Evolutionary conservation across 2,888 invertebrate genomes (phyloP), one percentile per base, ranked within the genome.

Genomic region (Phrixothrix hirtus): DNA sequence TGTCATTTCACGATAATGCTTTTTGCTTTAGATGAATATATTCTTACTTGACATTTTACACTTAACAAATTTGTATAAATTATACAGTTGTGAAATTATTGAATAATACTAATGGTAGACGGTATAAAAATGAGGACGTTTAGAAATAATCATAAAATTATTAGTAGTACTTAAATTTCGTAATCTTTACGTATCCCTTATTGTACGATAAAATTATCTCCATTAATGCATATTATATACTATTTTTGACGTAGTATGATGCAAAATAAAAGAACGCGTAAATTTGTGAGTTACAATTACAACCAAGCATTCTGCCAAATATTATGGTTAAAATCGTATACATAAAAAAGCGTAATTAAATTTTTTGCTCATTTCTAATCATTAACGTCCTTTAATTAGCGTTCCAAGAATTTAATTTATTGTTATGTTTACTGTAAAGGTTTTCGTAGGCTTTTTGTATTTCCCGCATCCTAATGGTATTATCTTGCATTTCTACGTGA

Each of bases 401-500:
- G 34, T 50, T 50, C 38, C 44, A 17, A 38, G 21, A 38, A 21
- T 34, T 38, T 44, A 44, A 50, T 44, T 50, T 50, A 50, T 50
- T 39, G 39, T 44, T 39, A 30, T 50, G 44, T 44, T 50, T 50
- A 50, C 44, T 38, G 38, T 50, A 27, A 6, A 38, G 31, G 27
- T 35, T 38, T 50, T 37, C 44, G 30, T 50, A 14, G 25, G n/a
- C 26, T 42, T 49, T 36, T 49, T 49, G 42, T 36, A 49, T 25
- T 42, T 49, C 57, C 62, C 51, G 60, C 34, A 55, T 59, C 53
- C 62, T 64, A 65, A 65, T 65, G 62, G 66, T 58, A 66, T 66
- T 67, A 65, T 66, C 63, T 62, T 57, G 61, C 63, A 62, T 68
- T 65, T 63, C 59, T 57, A 43, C 62, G 57, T 64, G 68, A 64